Percentiles rank a stretch among this genome's conserved stretches.
Evolutionary conservation across 2,888 invertebrate genomes (phyloP).

Genomic region (Protodeltote pygarga): DNA sequence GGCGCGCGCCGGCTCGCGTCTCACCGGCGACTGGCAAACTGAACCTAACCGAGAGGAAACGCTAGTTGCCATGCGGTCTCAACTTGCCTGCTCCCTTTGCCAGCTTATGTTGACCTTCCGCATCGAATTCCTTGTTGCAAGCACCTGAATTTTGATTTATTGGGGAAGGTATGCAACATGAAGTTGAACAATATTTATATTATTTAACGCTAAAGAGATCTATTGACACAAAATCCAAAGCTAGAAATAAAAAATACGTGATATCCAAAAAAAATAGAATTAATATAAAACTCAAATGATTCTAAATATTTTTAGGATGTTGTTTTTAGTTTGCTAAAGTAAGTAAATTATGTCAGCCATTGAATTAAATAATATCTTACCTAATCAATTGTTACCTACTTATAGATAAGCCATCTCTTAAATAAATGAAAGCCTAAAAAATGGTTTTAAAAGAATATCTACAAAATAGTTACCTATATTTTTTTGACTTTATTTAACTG

Average conservation of each 20-base stretch:
- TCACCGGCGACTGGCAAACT: conserved; percentile 76
- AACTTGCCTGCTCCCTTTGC: conserved; percentile 56
- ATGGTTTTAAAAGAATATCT: no score
- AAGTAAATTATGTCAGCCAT: no score
- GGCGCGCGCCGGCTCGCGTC: conserved; percentile 84
- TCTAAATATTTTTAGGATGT: no score
- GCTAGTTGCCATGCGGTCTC: conserved; percentile 80
- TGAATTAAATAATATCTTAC: no score
- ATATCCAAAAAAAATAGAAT: neutral
- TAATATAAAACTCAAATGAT: neutral
- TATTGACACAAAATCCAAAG: neutral
- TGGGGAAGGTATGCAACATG: conserved; percentile 23
- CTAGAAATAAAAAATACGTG: neutral
- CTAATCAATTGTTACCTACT: no score
- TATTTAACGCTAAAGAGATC: neutral
- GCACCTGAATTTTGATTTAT: conserved; percentile 67
- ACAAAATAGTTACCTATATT: no score
- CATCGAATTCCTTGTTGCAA: conserved; percentile 65
- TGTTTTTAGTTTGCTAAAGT: no score
- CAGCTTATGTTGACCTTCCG: conserved; percentile 71
- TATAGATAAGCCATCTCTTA: no score
- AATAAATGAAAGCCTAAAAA: no score
- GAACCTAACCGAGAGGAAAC: conserved; percentile 71
- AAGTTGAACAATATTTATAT: conserved; percentile 3
- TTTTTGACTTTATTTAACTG: no score